These are phyloP conservation scores for Sebastes vulpes DNA, from an alignment of 2,797 vertebrate species.

Conservation along the genomic window DNA sequence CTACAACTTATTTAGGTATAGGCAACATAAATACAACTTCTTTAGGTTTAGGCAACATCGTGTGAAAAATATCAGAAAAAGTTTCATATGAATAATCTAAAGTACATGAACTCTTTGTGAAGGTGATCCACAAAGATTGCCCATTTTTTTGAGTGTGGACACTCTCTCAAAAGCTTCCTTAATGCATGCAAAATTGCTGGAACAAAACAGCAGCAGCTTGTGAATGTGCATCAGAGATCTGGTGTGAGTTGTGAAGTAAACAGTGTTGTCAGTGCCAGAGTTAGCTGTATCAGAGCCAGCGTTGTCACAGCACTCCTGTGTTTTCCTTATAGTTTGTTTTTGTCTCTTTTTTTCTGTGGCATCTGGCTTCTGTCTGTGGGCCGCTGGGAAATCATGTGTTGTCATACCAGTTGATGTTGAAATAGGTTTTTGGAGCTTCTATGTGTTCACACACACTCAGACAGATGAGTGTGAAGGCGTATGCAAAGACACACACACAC, in stretches of 20 bases:
- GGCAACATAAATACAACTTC: too few relatives aligned
- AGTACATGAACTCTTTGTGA: background rate
- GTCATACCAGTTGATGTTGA: conserved; percentile 30
- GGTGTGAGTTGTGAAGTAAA: background rate
- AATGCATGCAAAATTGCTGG: background rate
- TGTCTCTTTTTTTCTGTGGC: background rate
- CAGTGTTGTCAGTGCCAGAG: background rate
- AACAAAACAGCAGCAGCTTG: background rate
- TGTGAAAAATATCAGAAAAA: background rate
- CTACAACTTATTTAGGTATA: too few relatives aligned
- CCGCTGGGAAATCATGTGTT: conserved; percentile 36
- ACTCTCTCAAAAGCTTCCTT: background rate
- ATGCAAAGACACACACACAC: background rate
- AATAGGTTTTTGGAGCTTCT: conserved; percentile 17
- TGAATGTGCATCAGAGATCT: background rate
- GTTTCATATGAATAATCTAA: too few relatives aligned
- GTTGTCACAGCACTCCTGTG: background rate
- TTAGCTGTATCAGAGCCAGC: background rate
- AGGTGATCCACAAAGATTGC: background rate
- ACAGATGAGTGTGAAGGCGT: background rate
- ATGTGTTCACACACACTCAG: background rate
- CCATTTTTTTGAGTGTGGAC: background rate
- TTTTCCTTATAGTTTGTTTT: conserved; percentile 1
- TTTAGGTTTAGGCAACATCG: background rate
- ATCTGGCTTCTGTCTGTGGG: background rate